Evolutionary conservation across 2,797 vertebrate genomes (phyloP).

Genomic region (Uromys caudimaculatus): DNA sequence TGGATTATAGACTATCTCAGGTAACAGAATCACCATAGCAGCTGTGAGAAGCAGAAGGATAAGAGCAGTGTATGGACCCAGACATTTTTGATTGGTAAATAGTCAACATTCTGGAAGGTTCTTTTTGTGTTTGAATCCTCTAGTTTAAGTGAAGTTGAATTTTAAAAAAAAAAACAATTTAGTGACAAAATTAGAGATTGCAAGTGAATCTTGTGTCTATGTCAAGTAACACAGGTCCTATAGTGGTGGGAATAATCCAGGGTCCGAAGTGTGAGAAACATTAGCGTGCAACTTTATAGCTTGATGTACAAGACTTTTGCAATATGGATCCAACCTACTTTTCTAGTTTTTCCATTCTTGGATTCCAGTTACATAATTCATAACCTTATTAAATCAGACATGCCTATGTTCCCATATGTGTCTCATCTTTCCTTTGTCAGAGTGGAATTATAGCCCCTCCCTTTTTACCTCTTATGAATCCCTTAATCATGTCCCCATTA

Average conservation of each 20-base stretch:
- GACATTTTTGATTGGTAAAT: not conserved
- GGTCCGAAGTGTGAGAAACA: not conserved
- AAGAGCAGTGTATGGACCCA: not conserved
- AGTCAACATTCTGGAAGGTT: not conserved
- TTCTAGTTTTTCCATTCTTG: not conserved
- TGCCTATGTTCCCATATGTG: not conserved
- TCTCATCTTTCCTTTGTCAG: not conserved
- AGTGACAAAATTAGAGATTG: not conserved
- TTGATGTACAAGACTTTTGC: not conserved
- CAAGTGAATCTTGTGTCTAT: not conserved
- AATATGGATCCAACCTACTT: not conserved
- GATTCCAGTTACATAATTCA: not conserved
- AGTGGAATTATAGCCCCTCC: not conserved
- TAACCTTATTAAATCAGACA: not conserved
- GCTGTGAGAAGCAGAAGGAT: not conserved
- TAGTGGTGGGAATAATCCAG: not conserved
- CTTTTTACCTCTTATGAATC: not conserved
- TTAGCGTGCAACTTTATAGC: not conserved
- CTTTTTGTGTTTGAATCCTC: slow-evolving; percentile 6
- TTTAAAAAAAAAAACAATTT: not conserved
- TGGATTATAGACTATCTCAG: not conserved
- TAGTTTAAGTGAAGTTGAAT: not conserved
- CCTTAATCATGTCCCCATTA: not conserved
- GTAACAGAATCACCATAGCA: not conserved
- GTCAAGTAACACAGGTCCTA: not conserved